Conservation (phyloP, 2,113 vertebrate genomes). For the Sinocyclocheilus grahami region DNA sequence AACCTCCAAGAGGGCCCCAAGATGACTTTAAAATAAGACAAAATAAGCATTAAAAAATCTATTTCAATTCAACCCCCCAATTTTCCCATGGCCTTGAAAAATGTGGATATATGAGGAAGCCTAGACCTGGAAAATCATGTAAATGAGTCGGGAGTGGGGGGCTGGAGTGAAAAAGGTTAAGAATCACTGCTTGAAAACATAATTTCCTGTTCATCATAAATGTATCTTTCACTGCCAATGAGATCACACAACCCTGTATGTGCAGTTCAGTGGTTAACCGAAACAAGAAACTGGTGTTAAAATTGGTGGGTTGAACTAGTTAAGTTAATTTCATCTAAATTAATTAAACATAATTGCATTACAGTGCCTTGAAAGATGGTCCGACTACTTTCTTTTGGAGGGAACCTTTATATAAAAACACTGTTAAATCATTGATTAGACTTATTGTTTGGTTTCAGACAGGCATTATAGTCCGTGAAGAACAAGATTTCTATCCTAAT, state of each 20-base stretch:
- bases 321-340: neutral
- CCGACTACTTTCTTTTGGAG: neutral
- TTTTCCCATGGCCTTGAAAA: neutral
- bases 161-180: neutral
- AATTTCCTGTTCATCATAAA: neutral
- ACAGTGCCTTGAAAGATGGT: neutral
- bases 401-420: neutral
- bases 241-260: neutral
- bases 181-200: neutral
- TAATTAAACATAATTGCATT: neutral
- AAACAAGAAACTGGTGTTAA: neutral
- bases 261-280: neutral
- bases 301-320: neutral
- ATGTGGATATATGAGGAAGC: too few relatives aligned
- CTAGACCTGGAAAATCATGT: neutral
- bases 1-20: neutral
- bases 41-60: too few relatives aligned
- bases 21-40: neutral
- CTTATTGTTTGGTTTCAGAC: constrained; percentile 8
- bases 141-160: neutral
- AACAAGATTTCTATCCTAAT: neutral
- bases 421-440: neutral
- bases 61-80: too few relatives aligned
- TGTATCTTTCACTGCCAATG: neutral
- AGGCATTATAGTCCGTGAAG: neutral